Conservation (phyloP, 2,797 vertebrate genomes). For the Tamandua tetradactyla region DNA sequence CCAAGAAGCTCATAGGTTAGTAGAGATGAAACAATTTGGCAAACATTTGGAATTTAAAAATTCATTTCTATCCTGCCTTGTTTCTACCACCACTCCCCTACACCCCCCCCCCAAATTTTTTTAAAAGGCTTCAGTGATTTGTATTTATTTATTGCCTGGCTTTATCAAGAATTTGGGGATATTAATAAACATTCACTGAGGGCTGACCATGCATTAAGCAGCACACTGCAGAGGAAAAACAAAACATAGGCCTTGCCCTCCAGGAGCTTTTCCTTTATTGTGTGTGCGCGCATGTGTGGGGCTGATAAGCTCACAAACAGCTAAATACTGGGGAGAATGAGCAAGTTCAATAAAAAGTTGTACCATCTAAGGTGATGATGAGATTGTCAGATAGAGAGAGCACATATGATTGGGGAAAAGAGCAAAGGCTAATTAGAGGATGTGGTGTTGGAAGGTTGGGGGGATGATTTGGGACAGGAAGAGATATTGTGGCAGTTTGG, state of each 20-base stretch:
- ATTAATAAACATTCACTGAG: not conserved
- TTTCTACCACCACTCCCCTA: no score
- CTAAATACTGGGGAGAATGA: not conserved
- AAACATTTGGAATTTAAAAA: not conserved
- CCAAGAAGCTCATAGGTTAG: not conserved
- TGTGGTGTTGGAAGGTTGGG: not conserved
- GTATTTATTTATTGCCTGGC: not conserved
- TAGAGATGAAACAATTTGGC: not conserved
- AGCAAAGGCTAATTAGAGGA: not conserved
- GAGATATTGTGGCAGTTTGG: not conserved
- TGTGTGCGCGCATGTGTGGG: not conserved
- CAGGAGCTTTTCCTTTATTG: not conserved
- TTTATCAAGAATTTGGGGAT: not conserved
- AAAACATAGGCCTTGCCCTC: not conserved
- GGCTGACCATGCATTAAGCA: not conserved
- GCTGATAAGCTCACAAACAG: not conserved
- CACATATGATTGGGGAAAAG: not conserved
- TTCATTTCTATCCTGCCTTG: not conserved
- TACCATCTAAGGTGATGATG: not conserved
- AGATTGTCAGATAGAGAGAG: not conserved
- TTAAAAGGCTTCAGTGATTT: not conserved
- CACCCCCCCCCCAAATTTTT: no score
- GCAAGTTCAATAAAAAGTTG: not conserved
- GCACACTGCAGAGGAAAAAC: not conserved
- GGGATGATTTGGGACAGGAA: not conserved